phyloP scores from a whole-genome alignment of 2,888 invertebrate species.

The Drosophila prolongata region DNA sequence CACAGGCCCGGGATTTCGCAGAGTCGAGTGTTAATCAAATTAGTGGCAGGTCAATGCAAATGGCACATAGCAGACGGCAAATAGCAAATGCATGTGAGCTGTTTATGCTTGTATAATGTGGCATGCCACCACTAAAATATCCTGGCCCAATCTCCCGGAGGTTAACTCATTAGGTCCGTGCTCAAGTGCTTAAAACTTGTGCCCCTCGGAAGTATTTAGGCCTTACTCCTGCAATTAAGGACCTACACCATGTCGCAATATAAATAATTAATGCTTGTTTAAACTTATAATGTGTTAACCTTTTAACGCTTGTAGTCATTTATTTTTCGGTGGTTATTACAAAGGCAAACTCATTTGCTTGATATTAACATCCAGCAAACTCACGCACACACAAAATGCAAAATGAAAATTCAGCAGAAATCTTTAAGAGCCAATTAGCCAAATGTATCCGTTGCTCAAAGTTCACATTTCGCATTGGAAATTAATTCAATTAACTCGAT shows the following conservation, averaged over 20 bases:
- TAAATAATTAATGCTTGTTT: conserved; percentile 63
- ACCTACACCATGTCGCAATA: conserved; percentile 41
- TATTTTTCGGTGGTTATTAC: conserved; percentile 25
- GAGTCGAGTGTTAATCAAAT: conserved; percentile 43
- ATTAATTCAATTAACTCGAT: conserved; percentile 61
- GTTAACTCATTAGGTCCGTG: conserved; percentile 27
- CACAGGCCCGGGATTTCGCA: conserved; percentile 19
- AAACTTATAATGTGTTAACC: conserved; percentile 60
- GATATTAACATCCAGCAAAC: neutral
- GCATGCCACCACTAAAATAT: conserved; percentile 17
- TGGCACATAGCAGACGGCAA: conserved; percentile 28
- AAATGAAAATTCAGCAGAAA: conserved; percentile 48
- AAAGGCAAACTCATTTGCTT: conserved; percentile 8
- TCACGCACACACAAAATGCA: neutral
- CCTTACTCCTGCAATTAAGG: conserved; percentile 13
- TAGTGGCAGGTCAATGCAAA: conserved; percentile 38
- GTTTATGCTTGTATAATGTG: conserved; percentile 29
- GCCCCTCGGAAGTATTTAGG: conserved; percentile 4
- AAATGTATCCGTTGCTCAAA: conserved; percentile 45
- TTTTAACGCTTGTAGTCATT: conserved; percentile 55
- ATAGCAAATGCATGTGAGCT: conserved; percentile 47
- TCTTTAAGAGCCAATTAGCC: conserved; percentile 55
- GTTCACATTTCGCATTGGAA: conserved; percentile 39
- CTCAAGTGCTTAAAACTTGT: conserved; percentile 33
- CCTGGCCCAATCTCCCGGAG: conserved; percentile 8